These are phyloP conservation scores for Cephonodes hylas DNA, from an alignment of 2,888 invertebrate genomes.

Conservation along the genomic window DNA sequence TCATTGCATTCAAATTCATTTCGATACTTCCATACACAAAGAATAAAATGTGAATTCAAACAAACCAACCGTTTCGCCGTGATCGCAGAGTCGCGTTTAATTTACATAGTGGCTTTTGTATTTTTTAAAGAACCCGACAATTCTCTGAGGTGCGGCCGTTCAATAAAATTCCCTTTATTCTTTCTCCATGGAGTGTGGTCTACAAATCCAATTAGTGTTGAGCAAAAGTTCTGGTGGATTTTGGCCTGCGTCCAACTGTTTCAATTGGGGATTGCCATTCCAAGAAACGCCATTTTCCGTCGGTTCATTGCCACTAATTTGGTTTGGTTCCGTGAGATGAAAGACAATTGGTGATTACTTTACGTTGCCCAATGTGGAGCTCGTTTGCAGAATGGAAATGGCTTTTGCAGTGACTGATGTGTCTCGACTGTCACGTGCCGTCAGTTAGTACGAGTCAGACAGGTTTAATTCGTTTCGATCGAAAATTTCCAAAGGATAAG, in stretches of 20 bases:
- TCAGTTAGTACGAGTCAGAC: not conserved
- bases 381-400: conserved; percentile 9
- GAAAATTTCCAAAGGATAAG: not conserved
- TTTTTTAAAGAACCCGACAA: conserved; percentile 1
- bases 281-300: conserved; percentile 39
- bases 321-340: conserved; percentile 45
- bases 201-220: conserved; percentile 73
- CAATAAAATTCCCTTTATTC: conserved; percentile 27
- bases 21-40: not conserved
- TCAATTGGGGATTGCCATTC: conserved; percentile 60
- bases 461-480: not conserved
- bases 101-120: not conserved
- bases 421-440: not conserved
- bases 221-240: conserved; percentile 60
- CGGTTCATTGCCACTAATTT: conserved; percentile 55
- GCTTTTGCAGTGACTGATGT: not conserved
- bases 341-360: conserved; percentile 51
- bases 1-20: not conserved
- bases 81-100: not conserved
- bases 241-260: conserved; percentile 67
- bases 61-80: not conserved
- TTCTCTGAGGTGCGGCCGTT: not conserved
- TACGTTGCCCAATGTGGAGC: conserved; percentile 20
- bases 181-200: conserved; percentile 36
- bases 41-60: not conserved